Percentiles rank a stretch among this genome's conserved stretches.
These are phyloP conservation scores for Eupithecia tripunctaria DNA, from an alignment of 2,888 invertebrate genomes.

Conservation along the genomic window DNA sequence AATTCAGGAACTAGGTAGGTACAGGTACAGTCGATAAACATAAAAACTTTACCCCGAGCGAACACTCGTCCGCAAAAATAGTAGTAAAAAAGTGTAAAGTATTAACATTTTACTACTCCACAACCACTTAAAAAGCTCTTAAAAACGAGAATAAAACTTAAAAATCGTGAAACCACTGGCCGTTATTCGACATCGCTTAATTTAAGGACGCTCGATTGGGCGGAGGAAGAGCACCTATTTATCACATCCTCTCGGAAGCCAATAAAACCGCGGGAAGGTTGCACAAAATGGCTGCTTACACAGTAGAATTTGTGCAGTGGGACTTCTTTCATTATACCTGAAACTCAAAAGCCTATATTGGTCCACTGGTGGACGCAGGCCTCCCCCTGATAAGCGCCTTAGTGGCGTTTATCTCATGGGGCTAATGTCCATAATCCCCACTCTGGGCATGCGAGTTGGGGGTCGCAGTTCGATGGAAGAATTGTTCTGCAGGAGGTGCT, in stretches of 20 bases:
- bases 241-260: constrained; percentile 44
- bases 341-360: too few species aligned
- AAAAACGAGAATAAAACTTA: not conserved
- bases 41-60: not conserved
- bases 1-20: too few species aligned
- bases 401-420: too few species aligned
- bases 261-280: constrained; percentile 43
- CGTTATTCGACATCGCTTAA: constrained; percentile 35
- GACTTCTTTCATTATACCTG: not conserved
- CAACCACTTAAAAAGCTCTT: not conserved
- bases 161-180: constrained; percentile 7
- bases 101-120: not conserved
- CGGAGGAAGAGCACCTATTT: constrained; percentile 42
- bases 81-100: not conserved
- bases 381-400: too few species aligned
- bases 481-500: too few species aligned
- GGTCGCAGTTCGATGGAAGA: too few species aligned
- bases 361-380: too few species aligned
- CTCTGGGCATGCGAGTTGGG: too few species aligned
- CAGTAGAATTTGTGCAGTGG: constrained; percentile 1
- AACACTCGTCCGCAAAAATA: not conserved
- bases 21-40: not conserved
- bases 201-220: constrained; percentile 40
- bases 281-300: constrained; percentile 31
- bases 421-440: too few species aligned